These are phyloP conservation scores for Anisognathus igniventris DNA, from an alignment of 2,797 vertebrate genomes.

Conservation along the genomic window DNA sequence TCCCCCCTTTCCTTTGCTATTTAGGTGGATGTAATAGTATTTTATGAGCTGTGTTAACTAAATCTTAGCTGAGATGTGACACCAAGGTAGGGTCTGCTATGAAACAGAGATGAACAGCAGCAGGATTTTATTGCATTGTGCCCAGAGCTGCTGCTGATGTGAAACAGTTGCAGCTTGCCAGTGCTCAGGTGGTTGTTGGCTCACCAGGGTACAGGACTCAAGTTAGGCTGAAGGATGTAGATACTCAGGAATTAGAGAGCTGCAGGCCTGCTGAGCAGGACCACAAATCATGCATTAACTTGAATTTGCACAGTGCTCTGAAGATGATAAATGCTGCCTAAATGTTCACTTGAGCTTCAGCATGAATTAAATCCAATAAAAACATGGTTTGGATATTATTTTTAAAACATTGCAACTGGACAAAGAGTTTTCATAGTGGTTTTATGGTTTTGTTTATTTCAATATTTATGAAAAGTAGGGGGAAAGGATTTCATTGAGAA, in stretches of 20 bases:
- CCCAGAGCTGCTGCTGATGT: neutral
- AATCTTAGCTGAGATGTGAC: neutral
- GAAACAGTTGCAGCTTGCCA: neutral
- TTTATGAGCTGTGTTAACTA: neutral
- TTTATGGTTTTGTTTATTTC: constrained; percentile 1
- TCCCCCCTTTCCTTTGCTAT: accelerated
- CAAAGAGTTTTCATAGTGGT: neutral
- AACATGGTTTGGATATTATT: neutral
- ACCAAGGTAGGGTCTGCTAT: neutral
- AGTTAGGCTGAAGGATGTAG: neutral
- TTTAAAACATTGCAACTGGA: neutral
- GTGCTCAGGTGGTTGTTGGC: neutral
- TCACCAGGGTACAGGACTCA: neutral
- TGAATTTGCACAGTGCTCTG: neutral
- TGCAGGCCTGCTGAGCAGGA: neutral
- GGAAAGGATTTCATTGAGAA: neutral
- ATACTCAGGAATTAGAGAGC: neutral
- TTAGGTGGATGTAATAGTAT: neutral
- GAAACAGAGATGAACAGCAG: neutral
- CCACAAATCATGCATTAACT: neutral
- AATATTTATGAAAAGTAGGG: neutral
- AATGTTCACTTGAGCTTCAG: neutral
- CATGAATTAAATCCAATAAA: neutral
- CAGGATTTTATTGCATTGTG: neutral
- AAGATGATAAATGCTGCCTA: neutral